Evolutionary conservation across 2,797 vertebrate genomes (phyloP).

Genomic region (Hyperoplus immaculatus): DNA sequence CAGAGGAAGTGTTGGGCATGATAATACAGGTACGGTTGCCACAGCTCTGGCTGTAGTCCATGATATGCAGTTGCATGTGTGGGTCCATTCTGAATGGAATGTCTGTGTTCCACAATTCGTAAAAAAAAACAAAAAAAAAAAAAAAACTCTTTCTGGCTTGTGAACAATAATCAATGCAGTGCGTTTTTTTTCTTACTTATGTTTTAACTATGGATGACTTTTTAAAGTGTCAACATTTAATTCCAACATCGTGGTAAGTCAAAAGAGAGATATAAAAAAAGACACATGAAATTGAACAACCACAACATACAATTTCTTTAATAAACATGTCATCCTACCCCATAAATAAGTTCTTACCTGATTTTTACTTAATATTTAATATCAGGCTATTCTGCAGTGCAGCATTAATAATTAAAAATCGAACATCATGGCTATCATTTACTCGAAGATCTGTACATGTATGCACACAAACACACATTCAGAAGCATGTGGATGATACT

Average conservation of each 20-base stretch:
- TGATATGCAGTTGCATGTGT: not conserved
- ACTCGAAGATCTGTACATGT: not conserved
- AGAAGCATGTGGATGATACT: not conserved
- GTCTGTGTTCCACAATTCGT: not conserved
- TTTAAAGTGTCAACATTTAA: not conserved
- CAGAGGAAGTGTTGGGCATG: constrained; percentile 28
- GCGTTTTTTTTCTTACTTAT: not conserved
- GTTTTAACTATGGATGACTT: not conserved
- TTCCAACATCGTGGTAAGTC: constrained; percentile 1
- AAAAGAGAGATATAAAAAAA: not conserved
- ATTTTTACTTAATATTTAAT: not conserved
- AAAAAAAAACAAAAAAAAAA: not conserved
- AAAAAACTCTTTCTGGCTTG: not conserved
- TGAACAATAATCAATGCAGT: not conserved
- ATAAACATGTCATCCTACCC: not conserved
- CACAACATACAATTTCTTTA: no score
- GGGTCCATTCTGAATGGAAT: not conserved
- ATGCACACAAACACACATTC: not conserved
- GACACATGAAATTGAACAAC: not conserved
- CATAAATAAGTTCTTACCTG: not conserved
- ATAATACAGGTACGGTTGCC: constrained; percentile 26
- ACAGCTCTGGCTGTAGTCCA: not conserved
- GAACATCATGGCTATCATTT: not conserved
- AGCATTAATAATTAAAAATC: not conserved
- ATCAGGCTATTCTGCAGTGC: not conserved